Evolutionary conservation across 1,140 invertebrate species (phyloP), one percentile per base, ranked within the genome.

Genomic region (Ceratina japonica): DNA sequence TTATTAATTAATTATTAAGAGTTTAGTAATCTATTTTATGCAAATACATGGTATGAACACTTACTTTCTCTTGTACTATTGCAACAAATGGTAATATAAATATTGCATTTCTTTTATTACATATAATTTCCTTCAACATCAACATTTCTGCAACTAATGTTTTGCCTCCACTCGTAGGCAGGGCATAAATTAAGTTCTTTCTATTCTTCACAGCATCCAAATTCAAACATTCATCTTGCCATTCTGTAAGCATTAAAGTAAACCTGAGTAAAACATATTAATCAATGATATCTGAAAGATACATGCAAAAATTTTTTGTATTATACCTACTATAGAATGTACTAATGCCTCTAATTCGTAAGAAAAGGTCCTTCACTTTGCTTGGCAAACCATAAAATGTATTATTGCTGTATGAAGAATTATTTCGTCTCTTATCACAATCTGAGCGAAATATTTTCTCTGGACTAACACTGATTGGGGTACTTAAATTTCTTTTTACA

Each of bases 131-230:
- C 75, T 95, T 93, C 0, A 99, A 90, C 93, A 99, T 98, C 49
- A 99, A 93, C 79, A 99, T 96, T 93, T 99, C 98, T 27, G 98
- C 98, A 10, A 99, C 97, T 37, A 99, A 92, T 15, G 98, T 99
- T 95, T 98, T 98, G 3, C 98, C 98, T 15, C 97, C 97, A 90
- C 97, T 98, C n/a, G 98, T 98, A 31, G 98, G 98, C 20, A 99
- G 89, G 8, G 97, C 96, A 91, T 99, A 98, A 80, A 99, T 96
- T 16, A 99, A 93, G 93, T 99, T 99, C 82, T 92, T 94, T 59
- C 95, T 94, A 3, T 94, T 90, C 78, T 93, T 92, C 12, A 97
- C 92, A 63, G 96, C 95, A 75, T 94, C 93, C 75, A 98, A 91
- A 77, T 94, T 95, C 10, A 99, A 93, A 92, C 97, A 98, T 93